Evolutionary conservation across 2,797 vertebrate species (phyloP), one percentile per base, ranked within the genome.

Genomic region (Tachyglossus aculeatus): DNA sequence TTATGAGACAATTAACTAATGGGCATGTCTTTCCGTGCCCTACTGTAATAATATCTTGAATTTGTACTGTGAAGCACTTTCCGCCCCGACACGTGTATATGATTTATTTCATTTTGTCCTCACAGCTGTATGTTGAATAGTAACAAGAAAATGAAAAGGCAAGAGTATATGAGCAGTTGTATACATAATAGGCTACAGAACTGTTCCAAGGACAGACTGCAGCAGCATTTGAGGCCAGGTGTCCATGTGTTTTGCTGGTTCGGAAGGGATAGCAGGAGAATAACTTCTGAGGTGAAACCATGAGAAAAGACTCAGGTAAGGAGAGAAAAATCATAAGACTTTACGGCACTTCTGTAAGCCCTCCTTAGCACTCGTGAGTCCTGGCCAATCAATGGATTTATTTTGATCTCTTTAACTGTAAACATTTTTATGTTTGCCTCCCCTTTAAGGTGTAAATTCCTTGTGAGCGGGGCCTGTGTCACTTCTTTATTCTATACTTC

Each of bases 41-140:
- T n/a, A n/a, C n/a, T n/a, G n/a, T n/a, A n/a, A n/a, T n/a, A n/a
- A n/a, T n/a, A n/a, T n/a, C n/a, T n/a, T n/a, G n/a, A n/a, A n/a
- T n/a, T n/a, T n/a, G n/a, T n/a, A n/a, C n/a, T n/a, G n/a, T n/a
- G n/a, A n/a, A n/a, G n/a, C n/a, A n/a, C n/a, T n/a, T n/a, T n/a
- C n/a, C n/a, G n/a, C n/a, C n/a, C n/a, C n/a, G n/a, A n/a, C n/a
- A n/a, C n/a, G n/a, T n/a, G n/a, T n/a, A n/a, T n/a, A n/a, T n/a
- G n/a, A n/a, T n/a, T n/a, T n/a, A n/a, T n/a, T n/a, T n/a, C n/a
- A n/a, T n/a, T n/a, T n/a, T n/a, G n/a, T n/a, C n/a, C 27, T 50
- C 56, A 40, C 54, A 53, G 50, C 36, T 61, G 29, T 71, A 50
- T 48, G 65, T 32, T 78, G 53, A 38, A 56, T 67, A 10, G 64